Evolutionary conservation across 1,140 invertebrate species (phyloP).

Genomic region (Meloidogyne chitwoodi): DNA sequence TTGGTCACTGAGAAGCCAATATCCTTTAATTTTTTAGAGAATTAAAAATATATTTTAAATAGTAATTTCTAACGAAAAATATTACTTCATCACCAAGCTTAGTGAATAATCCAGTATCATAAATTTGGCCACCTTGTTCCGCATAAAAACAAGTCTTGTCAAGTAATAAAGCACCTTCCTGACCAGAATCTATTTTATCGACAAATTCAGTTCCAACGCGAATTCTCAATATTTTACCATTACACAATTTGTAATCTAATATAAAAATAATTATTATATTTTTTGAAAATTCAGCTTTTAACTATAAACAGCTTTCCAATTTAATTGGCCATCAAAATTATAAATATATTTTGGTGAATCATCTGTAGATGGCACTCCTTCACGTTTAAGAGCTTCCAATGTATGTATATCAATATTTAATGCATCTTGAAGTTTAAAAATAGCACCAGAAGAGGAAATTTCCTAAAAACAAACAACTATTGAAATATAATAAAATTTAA

Average conservation of each 20-base stretch:
- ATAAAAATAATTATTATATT: conserved; percentile 6
- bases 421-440: conserved; percentile 46
- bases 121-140: conserved; percentile 96
- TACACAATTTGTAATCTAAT: conserved; percentile 64
- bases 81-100: conserved; percentile 74
- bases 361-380: conserved; percentile 75
- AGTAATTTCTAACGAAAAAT: no score
- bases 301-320: conserved; percentile 70
- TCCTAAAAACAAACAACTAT: conserved; percentile 26
- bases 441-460: conserved; percentile 44
- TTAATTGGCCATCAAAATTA: conserved; percentile 65
- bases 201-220: conserved; percentile 80
- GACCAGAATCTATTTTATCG: conserved; percentile 73
- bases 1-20: conserved; percentile 89
- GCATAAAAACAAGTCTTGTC: conserved; percentile 82
- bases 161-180: conserved; percentile 85
- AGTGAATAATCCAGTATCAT: conserved; percentile 88
- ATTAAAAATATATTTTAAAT: no score
- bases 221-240: conserved; percentile 65
- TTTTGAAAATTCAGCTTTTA: conserved; percentile 6
- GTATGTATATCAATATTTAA: conserved; percentile 83
- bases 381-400: conserved; percentile 77
- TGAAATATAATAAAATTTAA: conserved; percentile 3
- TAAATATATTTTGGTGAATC: conserved; percentile 90
- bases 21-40: conserved; percentile 62